A percentile compares a stretch with the other conserved stretches of the same genome.
phyloP scores from a whole-genome alignment of 2,888 invertebrate species.

The Cybosia mesomella region DNA sequence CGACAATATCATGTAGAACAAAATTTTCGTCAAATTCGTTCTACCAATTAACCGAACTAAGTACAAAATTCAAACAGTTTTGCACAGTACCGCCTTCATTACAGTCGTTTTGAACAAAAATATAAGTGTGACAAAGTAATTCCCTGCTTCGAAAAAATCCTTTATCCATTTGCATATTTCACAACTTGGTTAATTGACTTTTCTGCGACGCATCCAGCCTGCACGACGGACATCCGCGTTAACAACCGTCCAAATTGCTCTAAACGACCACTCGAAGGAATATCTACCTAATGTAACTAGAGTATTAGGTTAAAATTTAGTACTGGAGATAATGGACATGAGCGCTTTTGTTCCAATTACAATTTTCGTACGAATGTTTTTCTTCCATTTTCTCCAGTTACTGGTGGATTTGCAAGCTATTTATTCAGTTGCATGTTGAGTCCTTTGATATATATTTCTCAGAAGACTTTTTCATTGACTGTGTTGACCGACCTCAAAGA shows the following conservation, averaged over 20 bases:
- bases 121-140: conserved; percentile 22
- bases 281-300: conserved; percentile 3
- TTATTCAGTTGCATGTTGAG: conserved; percentile 46
- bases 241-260: conserved; percentile 53
- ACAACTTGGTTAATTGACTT: conserved; percentile 73
- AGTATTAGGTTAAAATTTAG: conserved; percentile 19
- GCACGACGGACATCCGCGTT: conserved; percentile 55
- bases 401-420: conserved; percentile 51
- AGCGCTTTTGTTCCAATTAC: conserved; percentile 63
- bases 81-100: too few relatives aligned
- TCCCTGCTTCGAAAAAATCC: conserved; percentile 33
- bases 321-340: conserved; percentile 33
- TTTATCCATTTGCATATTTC: conserved; percentile 70
- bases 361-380: conserved; percentile 45
- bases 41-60: too few relatives aligned
- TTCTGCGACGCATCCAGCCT: conserved; percentile 57
- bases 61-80: too few relatives aligned
- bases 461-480: conserved; percentile 36
- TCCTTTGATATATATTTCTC: conserved; percentile 35
- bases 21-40: too few relatives aligned
- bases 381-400: conserved; percentile 50
- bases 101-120: background rate
- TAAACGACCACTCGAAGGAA: conserved; percentile 18
- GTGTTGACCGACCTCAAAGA: conserved; percentile 30
- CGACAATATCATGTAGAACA: too few relatives aligned